Base-by-base conservation (phyloP, 2,888 invertebrate species). In the Choristoneura rosaceana region DNA sequence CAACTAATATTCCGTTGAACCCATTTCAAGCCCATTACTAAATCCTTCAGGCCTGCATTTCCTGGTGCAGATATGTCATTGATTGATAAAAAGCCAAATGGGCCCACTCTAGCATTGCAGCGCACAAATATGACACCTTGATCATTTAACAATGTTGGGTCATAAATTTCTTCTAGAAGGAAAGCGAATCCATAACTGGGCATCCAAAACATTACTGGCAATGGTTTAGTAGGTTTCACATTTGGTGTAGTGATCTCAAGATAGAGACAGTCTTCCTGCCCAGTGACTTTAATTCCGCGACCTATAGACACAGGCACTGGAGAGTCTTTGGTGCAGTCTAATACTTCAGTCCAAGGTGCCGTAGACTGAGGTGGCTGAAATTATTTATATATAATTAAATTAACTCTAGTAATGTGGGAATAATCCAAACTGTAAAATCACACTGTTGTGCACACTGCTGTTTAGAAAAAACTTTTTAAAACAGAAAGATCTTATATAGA, bases 161-260 rank as follows among this genome's bases (percentile, higher is more conserved):
- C 93, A 70, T 86, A 87, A n/a, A 83, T 74, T 10, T 81, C 74
- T 70, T 93, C 92, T 50, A 88, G 76, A 58, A 82, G 82, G 60
- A 76, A 78, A 38, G 83, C 69, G 78, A 88, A 95, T 38, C 81
- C 83, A 75, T 82, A 93, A 63, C 91, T 86, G 71, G 94, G 93
- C 67, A 95, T 89, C 90, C 92, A 95, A 74, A 95, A 92, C 92
- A 95, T 92, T 2, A 95, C 94, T 38, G 95, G 94, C 77, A 91
- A 79, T 15, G 81, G 87, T 76, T 92, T 84, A 0, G 84, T 80
- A 5, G 90, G 85, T 50, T 84, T 81, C 10, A 90, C 76, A 74
- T 80, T 86, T 74, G 90, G 89, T 45, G 90, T 87, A 41, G 84
- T 84, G 14, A 94, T 80, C 77, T 93, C 91, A 52, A 94, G 81